These are phyloP conservation scores for Austrolebias charrua DNA, from an alignment of 2,797 vertebrate species.

Conservation along the genomic window DNA sequence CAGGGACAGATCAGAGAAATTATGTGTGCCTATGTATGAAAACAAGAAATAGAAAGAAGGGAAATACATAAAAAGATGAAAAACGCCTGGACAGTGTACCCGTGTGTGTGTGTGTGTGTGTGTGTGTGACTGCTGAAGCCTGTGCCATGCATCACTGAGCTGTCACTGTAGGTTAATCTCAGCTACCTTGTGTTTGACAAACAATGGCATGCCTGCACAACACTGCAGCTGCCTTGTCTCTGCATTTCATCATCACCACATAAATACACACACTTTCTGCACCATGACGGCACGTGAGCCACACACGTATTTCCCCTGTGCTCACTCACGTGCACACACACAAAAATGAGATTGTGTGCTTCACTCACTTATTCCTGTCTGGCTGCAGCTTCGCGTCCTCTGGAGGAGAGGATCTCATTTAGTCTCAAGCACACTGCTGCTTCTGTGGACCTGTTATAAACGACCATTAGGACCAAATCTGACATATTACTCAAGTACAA, in stretches of 20 bases:
- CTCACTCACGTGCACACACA: slow-evolving; percentile 11
- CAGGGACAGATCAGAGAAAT: slow-evolving; percentile 28
- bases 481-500: slow-evolving; percentile 1
- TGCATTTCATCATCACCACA: slow-evolving; percentile 32
- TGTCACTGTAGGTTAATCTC: slow-evolving; percentile 65
- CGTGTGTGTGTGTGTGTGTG: slow-evolving; percentile 29
- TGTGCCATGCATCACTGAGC: slow-evolving; percentile 30
- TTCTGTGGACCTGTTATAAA: neutral
- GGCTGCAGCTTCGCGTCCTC: slow-evolving; percentile 8
- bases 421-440: neutral
- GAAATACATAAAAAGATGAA: slow-evolving; percentile 11
- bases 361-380: neutral
- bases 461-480: slow-evolving; percentile 2
- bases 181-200: slow-evolving; percentile 55
- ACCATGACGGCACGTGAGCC: neutral
- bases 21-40: slow-evolving; percentile 6
- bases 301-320: neutral
- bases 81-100: neutral
- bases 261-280: slow-evolving; percentile 6
- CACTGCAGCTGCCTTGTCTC: slow-evolving; percentile 42
- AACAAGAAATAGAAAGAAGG: neutral
- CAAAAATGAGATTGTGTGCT: neutral
- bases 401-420: slow-evolving; percentile 22
- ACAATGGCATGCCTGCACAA: slow-evolving; percentile 46
- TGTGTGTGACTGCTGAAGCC: slow-evolving; percentile 27